phyloP scores from a whole-genome alignment of 1,140 invertebrate genomes.

The Zaprionus capensis region DNA sequence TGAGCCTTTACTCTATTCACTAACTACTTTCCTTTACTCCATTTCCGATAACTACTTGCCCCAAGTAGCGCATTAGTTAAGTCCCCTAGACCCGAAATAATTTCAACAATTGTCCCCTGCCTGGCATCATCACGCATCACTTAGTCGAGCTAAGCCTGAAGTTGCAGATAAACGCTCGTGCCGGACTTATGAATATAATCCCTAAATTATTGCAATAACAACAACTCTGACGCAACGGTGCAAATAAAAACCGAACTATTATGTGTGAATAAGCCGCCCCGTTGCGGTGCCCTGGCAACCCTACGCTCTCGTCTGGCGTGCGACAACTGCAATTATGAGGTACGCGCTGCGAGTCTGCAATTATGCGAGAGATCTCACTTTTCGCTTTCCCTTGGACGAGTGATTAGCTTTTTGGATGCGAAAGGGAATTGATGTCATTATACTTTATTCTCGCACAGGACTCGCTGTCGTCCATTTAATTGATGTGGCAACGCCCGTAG shows the following conservation, averaged over 20 bases:
- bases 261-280: conserved; percentile 69
- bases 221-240: conserved; percentile 47
- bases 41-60: background rate
- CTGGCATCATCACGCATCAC: conserved; percentile 36
- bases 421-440: conserved; percentile 60
- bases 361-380: conserved; percentile 51
- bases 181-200: conserved; percentile 80
- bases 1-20: no score
- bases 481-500: conserved; percentile 56
- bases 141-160: conserved; percentile 35
- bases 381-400: conserved; percentile 35
- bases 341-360: conserved; percentile 39
- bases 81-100: background rate
- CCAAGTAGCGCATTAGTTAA: background rate
- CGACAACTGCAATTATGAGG: conserved; percentile 56
- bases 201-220: conserved; percentile 79
- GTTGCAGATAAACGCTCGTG: conserved; percentile 63
- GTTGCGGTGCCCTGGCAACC: conserved; percentile 35
- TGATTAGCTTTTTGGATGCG: conserved; percentile 78
- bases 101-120: background rate
- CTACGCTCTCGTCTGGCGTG: background rate
- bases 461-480: conserved; percentile 56
- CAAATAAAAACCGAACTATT: conserved; percentile 69
- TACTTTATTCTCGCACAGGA: conserved; percentile 42
- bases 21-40: background rate